A percentile compares a stretch with the other conserved stretches of the same genome.
Conservation (phyloP, 2,888 invertebrate species). For the Gymnosoma rotundatum region DNA sequence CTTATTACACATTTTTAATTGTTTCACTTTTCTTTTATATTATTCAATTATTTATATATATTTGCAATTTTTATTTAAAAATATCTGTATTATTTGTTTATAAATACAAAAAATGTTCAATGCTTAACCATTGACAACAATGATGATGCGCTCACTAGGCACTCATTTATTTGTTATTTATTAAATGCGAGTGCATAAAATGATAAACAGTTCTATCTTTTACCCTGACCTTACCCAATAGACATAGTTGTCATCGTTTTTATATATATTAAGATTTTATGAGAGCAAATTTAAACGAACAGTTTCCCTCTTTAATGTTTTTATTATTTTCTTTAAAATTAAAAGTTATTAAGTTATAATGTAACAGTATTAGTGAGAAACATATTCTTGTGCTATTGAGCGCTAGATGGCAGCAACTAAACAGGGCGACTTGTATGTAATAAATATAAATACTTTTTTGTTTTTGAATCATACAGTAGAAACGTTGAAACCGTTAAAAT, state of each 20-base stretch:
- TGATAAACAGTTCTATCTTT: slow-evolving; percentile 48
- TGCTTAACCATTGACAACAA: slow-evolving; percentile 61
- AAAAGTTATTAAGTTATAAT: not conserved
- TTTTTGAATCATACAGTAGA: not conserved
- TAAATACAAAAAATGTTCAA: slow-evolving; percentile 68
- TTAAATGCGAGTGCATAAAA: not conserved
- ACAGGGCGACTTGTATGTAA: slow-evolving; percentile 23
- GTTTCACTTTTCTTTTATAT: not conserved
- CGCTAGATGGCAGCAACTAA: slow-evolving; percentile 8
- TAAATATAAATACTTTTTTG: not conserved
- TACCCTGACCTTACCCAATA: slow-evolving; percentile 68
- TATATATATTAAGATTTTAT: slow-evolving; percentile 27
- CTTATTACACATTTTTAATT: too few relatives aligned
- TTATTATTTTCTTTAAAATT: not conserved
- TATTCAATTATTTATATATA: not conserved
- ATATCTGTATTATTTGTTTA: slow-evolving; percentile 47
- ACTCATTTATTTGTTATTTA: slow-evolving; percentile 38
- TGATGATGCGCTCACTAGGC: slow-evolving; percentile 30
- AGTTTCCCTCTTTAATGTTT: not conserved
- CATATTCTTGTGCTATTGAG: not conserved
- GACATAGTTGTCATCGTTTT: slow-evolving; percentile 8
- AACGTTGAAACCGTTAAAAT: slow-evolving; percentile 8
- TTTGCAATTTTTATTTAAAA: slow-evolving; percentile 1
- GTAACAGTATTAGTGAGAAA: not conserved
- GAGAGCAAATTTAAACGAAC: not conserved